Percentiles rank a stretch among this genome's conserved stretches.
Conservation (phyloP, 2,113 vertebrate species). For the Hippocampus guttulatus region DNA sequence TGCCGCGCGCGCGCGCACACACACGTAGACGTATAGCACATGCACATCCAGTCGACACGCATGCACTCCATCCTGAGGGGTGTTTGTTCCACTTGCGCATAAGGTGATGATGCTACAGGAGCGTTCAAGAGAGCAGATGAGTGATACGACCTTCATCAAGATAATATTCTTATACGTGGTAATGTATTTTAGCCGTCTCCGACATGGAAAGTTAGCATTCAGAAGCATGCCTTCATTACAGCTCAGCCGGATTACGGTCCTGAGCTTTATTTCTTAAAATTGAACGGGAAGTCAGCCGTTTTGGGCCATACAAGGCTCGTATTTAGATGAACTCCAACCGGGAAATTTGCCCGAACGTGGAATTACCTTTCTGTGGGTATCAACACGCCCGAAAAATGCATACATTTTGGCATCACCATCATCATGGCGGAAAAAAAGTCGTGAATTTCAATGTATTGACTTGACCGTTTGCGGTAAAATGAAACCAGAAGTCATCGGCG, state of each 20-base stretch:
- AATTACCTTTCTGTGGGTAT: no score
- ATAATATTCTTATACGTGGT: neutral
- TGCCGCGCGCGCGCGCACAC: neutral
- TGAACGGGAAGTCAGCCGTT: no score
- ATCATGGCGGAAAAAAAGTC: no score
- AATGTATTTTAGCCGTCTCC: neutral
- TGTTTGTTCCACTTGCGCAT: conserved; percentile 22
- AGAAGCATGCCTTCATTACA: neutral
- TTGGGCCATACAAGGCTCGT: no score
- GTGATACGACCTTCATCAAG: neutral
- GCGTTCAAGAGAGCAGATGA: neutral
- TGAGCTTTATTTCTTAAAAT: neutral
- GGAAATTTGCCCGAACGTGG: no score
- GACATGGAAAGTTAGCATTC: neutral
- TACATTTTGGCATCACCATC: no score
- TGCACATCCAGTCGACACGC: conserved; percentile 6
- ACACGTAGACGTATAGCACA: neutral
- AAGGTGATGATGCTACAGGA: conserved; percentile 22
- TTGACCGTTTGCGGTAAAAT: no score
- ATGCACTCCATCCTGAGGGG: conserved; percentile 29
- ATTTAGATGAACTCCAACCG: no score
- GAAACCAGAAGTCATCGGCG: neutral
- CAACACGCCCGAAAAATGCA: no score
- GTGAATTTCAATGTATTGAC: no score
- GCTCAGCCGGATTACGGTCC: neutral